Base-by-base conservation (phyloP, 1,140 invertebrate genomes). In the Drosophila kohkoa region DNA sequence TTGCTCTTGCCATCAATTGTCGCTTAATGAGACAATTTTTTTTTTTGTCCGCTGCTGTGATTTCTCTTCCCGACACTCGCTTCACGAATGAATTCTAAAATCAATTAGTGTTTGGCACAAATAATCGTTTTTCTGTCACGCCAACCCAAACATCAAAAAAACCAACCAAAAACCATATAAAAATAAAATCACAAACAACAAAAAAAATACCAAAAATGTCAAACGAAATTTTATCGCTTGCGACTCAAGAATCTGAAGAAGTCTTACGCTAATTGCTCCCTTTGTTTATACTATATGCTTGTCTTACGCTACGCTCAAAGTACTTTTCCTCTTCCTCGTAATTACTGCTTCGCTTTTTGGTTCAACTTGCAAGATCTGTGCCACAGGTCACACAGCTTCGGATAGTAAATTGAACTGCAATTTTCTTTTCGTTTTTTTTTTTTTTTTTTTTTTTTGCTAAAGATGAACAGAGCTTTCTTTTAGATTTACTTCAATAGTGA, bases 31-130 rank as follows among this genome's bases (percentile, higher is more conserved):
- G 82, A 79, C 55, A 52, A 71, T 71, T 77, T 75, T 69, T 69
- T n/a, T n/a, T 77, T 51, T 25, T 16, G 32, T 52, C 58, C 15
- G 7, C 52, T 10, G 13, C 30, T 59, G 51, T 51, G 43, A 62
- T 80, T 75, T 43, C 59, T 13, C 25, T 32, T 5, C 30, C 5
- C 63, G 35, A 32, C 55, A 54, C 28, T 43, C n/a, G 66, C 68
- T 81, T 72, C 75, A 77, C 85, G 78, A 89, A 76, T 89, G 85
- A 90, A 89, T 89, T 89, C 85, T 85, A 89, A 89, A 89, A 89
- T 89, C 85, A 89, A 89, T 89, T 89, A 89, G 82, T 78, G 78
- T 89, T 89, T 89, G 85, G 85, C 85, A 89, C 85, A 85, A 85
- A 80, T 79, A 81, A 90, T 89, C 81, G 86, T 85, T 89, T 89